Evolutionary conservation across 2,797 vertebrate genomes (phyloP).

Genomic region (Eulemur rubriventer): DNA sequence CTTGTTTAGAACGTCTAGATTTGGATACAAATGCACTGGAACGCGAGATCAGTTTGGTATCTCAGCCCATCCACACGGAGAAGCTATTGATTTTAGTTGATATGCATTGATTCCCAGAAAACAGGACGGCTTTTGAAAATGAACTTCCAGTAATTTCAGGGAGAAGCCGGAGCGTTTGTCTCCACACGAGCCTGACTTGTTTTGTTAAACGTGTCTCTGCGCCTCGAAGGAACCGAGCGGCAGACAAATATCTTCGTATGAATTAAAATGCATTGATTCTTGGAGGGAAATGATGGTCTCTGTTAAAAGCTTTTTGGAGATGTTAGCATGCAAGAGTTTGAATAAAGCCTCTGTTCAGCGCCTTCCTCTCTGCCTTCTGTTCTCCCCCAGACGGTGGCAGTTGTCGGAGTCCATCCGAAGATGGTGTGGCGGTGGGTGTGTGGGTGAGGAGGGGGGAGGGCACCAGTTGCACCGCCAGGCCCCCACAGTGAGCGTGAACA

Average conservation of each 20-base stretch:
- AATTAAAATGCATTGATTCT: conserved; percentile 88
- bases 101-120: conserved; percentile 87
- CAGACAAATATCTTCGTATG: conserved; percentile 85
- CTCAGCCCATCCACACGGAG: conserved; percentile 82
- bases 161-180: conserved; percentile 62
- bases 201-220: conserved; percentile 77
- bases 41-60: conserved; percentile 77
- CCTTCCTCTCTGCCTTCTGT: not conserved
- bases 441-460: not conserved
- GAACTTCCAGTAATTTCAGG: conserved; percentile 85
- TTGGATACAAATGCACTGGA: conserved; percentile 77
- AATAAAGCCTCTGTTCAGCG: conserved; percentile 64
- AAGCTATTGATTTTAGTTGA: conserved; percentile 86
- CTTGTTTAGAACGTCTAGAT: conserved; percentile 79
- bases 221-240: conserved; percentile 73
- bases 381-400: not conserved
- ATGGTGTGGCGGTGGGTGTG: not conserved
- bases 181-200: conserved; percentile 76
- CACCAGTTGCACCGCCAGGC: not conserved
- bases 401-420: conserved; percentile 48
- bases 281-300: conserved; percentile 79
- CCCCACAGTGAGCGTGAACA: not conserved
- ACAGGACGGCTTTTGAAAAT: conserved; percentile 86
- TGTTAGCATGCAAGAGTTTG: conserved; percentile 59
- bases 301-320: conserved; percentile 82